These are phyloP conservation scores for Melitaea cinxia DNA, from an alignment of 1,140 invertebrate species.

Conservation along the genomic window DNA sequence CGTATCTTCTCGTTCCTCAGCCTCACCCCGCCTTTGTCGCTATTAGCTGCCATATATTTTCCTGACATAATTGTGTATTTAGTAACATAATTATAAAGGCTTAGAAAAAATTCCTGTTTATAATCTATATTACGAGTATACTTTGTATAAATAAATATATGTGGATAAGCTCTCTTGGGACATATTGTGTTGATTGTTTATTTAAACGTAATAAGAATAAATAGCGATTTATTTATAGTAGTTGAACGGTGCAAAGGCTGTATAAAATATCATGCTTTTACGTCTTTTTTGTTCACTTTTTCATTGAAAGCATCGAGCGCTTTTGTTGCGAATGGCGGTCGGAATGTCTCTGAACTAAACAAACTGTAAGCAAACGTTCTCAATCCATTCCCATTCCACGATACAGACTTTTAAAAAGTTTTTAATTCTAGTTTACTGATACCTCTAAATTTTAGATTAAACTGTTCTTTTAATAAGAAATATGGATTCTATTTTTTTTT, in stretches of 20 bases:
- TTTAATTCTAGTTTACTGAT: not conserved
- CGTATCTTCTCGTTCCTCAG: too few relatives aligned
- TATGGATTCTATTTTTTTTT: not conserved
- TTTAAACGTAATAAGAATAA: not conserved
- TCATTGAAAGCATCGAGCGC: slow-evolving; percentile 1
- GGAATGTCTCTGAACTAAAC: slow-evolving; percentile 10
- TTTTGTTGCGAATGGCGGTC: slow-evolving; percentile 8
- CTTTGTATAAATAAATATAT: too few relatives aligned
- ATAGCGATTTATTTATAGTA: not conserved
- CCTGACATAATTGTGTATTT: too few relatives aligned
- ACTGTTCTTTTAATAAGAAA: not conserved
- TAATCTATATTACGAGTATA: not conserved
- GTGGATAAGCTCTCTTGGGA: not conserved
- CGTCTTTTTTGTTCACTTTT: slow-evolving; percentile 1
- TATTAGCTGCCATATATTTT: too few relatives aligned
- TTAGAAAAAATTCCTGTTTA: too few relatives aligned
- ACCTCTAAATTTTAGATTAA: not conserved
- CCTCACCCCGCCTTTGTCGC: too few relatives aligned
- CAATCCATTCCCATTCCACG: slow-evolving; percentile 6
- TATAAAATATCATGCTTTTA: slow-evolving; percentile 1
- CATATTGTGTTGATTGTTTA: not conserved
- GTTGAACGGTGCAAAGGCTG: not conserved
- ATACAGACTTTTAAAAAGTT: not conserved
- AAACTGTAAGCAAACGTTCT: not conserved
- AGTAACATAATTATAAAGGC: too few relatives aligned